Evolutionary conservation across 2,888 invertebrate species (phyloP).

Genomic region (Acanthacorydalis orientalis): DNA sequence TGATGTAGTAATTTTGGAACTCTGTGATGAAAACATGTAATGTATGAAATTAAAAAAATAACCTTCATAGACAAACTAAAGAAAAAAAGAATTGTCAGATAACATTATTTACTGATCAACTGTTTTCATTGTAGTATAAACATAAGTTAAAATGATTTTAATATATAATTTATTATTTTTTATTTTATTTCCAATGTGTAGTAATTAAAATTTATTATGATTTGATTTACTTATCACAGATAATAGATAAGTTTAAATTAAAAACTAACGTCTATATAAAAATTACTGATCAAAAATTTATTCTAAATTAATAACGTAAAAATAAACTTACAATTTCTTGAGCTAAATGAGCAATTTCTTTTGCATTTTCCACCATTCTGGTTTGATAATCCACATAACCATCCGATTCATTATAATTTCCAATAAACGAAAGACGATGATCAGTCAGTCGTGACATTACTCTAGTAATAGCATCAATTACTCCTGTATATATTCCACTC

Average conservation of each 20-base stretch:
- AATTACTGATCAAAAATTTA: not conserved
- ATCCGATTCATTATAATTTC: slow-evolving; percentile 44
- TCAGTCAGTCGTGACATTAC: slow-evolving; percentile 71
- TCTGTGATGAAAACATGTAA: slow-evolving; percentile 23
- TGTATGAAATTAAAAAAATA: not conserved
- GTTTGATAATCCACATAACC: slow-evolving; percentile 94
- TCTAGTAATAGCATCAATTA: slow-evolving; percentile 80
- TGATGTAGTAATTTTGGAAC: slow-evolving; percentile 64
- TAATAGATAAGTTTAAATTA: not conserved
- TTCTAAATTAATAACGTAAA: not conserved
- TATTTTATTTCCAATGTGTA: too few species aligned
- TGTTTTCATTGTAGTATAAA: too few species aligned
- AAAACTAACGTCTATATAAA: not conserved
- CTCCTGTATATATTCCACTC: slow-evolving; percentile 74
- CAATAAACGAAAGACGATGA: slow-evolving; percentile 53
- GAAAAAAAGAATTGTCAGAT: too few species aligned
- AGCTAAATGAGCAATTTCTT: slow-evolving; percentile 82
- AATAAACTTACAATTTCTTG: slow-evolving; percentile 67
- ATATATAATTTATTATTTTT: too few species aligned
- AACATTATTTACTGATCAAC: not conserved
- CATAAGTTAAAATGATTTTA: too few species aligned
- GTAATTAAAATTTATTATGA: too few species aligned
- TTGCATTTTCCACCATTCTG: slow-evolving; percentile 85
- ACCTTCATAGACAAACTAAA: not conserved
- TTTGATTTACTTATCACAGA: too few species aligned